These are phyloP conservation scores for Microplitis mediator DNA, from an alignment of 1,140 invertebrate species.

Conservation along the genomic window DNA sequence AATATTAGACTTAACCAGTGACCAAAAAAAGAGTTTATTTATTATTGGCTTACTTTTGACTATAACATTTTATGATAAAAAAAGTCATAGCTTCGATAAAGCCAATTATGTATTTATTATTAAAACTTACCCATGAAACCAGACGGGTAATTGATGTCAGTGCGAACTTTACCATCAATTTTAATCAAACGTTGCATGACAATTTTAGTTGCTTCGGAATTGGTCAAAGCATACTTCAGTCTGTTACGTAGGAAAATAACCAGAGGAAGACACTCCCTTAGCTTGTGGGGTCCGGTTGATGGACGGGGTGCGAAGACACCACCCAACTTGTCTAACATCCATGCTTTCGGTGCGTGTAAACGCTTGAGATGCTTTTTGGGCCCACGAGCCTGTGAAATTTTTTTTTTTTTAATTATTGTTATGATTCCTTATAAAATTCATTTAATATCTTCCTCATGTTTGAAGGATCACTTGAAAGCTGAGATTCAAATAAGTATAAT, in stretches of 20 bases:
- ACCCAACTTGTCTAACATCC: constrained; percentile 99
- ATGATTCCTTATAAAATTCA: too few relatives aligned
- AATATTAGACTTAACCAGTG: constrained; percentile 60
- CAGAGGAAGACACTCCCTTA: constrained; percentile 94
- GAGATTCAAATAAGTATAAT: too few relatives aligned
- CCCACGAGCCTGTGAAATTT: constrained; percentile 84
- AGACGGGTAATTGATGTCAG: constrained; percentile 95
- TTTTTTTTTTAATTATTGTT: too few relatives aligned
- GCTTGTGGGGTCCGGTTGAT: constrained; percentile 96
- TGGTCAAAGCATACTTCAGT: constrained; percentile 98
- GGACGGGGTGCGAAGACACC: constrained; percentile 97
- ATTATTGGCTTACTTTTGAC: constrained; percentile 61
- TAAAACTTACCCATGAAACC: constrained; percentile 94
- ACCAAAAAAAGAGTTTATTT: constrained; percentile 55
- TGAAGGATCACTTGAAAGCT: too few relatives aligned
- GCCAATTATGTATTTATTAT: constrained; percentile 19
- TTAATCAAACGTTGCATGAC: constrained; percentile 98
- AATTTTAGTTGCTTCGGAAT: constrained; percentile 96
- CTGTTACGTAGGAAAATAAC: constrained; percentile 97
- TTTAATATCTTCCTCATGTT: too few relatives aligned
- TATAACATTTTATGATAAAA: constrained; percentile 34
- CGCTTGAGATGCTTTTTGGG: constrained; percentile 99
- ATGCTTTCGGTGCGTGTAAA: constrained; percentile 97
- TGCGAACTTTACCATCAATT: constrained; percentile 97
- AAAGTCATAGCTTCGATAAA: constrained; percentile 62